Base-by-base conservation (phyloP, 35 echinoderm and acorn worm species). In the Ophiothrix spiculata region DNA sequence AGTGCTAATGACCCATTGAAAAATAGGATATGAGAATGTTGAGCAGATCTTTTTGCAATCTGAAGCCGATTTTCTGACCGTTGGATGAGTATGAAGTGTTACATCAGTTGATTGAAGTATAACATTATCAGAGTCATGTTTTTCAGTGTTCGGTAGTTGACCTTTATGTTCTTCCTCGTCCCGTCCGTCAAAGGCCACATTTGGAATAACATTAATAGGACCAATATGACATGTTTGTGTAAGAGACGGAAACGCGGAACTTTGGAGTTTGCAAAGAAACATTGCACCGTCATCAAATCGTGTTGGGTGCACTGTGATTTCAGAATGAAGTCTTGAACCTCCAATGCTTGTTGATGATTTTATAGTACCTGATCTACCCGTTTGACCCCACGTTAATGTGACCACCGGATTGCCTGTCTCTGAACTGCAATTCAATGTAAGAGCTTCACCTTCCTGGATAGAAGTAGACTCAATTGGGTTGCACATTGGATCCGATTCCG, bases 1-100 rank as follows among this genome's bases (percentile, higher is more conserved):
- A 15, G 60, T 69, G 60, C 60, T 69, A 28, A 69, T 69, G 60
- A 69, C 60, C 60, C 60, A 69, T 12, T 69, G 60, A 69, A 69
- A 69, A 10, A 69, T 28, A 15, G 60, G 60, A n/a, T 69, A 69
- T 4, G 60, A 12, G 29, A 69, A 69, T 25, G 60, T 69, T 6
- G 60, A 69, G 60, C 60, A 69, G 8, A 69, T 69, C 29, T 69
- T 69, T 28, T 69, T 69, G 29, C 60, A 69, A 2, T 69, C 60
- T 15, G 60, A 69, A 25, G 60, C 25, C 29, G 60, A 25, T 69
- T 69, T 69, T 12, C 17, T 69, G 23, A 28, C 3, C 23, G 42
- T 49, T 49, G 60, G 60, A 4, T 69, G 17, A 25, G 60, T 25
- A 69, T 12, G 29, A 2, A 69, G 10, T 69, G 60, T 69, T 12